phyloP scores from a whole-genome alignment of 2,113 vertebrate genomes.

The Elanoides forficatus region DNA sequence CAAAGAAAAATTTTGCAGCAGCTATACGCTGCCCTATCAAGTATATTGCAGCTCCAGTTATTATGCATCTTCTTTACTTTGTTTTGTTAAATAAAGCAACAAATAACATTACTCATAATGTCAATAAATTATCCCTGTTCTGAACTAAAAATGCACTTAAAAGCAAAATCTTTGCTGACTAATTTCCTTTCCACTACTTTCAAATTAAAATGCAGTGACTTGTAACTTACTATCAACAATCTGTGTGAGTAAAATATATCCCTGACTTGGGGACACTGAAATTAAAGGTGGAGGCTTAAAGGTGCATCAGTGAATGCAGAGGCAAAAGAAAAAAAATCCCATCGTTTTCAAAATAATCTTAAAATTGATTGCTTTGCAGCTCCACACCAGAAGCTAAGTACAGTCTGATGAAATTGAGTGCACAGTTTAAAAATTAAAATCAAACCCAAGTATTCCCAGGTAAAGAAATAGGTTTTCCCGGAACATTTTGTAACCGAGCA shows the following conservation, averaged over 20 bases:
- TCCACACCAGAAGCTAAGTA: neutral
- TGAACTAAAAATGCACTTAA: neutral
- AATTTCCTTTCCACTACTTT: neutral
- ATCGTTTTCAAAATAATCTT: neutral
- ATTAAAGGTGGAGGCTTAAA: neutral
- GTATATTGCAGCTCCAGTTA: neutral
- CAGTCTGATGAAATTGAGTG: neutral
- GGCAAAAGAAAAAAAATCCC: neutral
- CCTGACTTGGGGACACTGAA: neutral
- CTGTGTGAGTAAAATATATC: neutral
- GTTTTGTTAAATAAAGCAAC: neutral
- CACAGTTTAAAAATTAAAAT: neutral
- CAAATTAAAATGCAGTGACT: neutral
- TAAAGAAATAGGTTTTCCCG: neutral
- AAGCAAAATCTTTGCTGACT: neutral
- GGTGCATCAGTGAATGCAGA: neutral
- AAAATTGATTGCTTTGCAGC: neutral
- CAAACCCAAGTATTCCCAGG: neutral
- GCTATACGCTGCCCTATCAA: neutral
- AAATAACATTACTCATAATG: neutral
- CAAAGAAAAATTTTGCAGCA: neutral
- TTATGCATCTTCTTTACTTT: neutral
- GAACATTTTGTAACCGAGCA: neutral
- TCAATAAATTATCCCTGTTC: neutral
- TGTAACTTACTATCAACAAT: neutral